Base-by-base conservation (phyloP, 2,113 vertebrate genomes). In the Gavia stellata region DNA sequence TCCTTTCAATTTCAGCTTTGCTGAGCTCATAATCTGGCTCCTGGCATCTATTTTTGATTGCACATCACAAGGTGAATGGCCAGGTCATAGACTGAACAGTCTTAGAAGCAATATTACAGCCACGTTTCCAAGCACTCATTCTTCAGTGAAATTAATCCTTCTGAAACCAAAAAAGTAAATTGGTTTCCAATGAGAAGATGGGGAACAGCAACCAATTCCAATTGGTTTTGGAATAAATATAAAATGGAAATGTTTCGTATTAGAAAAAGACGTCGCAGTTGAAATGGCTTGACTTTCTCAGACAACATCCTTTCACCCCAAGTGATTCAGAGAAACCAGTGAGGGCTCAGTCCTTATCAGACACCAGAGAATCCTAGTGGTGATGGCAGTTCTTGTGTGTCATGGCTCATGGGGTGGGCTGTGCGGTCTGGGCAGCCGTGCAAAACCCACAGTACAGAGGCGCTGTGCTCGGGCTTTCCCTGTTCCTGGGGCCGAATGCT, bases 401-500 rank as follows among this genome's bases (percentile, higher is more conserved):
- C 29, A 11, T 0, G 4, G 29, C 24, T 36, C 20, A 31, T 0
- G 3, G 38, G 18, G 10, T 21, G 24, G 28, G 19, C 18, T 81
- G 29, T 29, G 44, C n/a, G 18, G 21, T 9, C 17, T 28, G 75
- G 34, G 34, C n/a, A 56, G 49, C 13, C 5, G 13, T 19, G 28
- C 12, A 42, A 31, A 65, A 7, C 38, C 21, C 23, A 17, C 14
- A 24, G 7, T 8, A 6, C 52, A 78, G n/a, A 1, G 1, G 14
- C 0, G 2, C 23, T 19, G n/a, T 34, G 12, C 33, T 40, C 1
- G 12, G 33, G 9, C 15, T 68, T 12, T 4, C 28, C 44, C 47
- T 21, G 16, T 9, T 11, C 19, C 16, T 6, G 61, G 31, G 33
- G 21, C 19, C 1, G 1, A 24, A n/a, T 0, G 4, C 8, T 58